Evolutionary conservation across 2,888 invertebrate species (phyloP).

Genomic region (Agrotis segetum): DNA sequence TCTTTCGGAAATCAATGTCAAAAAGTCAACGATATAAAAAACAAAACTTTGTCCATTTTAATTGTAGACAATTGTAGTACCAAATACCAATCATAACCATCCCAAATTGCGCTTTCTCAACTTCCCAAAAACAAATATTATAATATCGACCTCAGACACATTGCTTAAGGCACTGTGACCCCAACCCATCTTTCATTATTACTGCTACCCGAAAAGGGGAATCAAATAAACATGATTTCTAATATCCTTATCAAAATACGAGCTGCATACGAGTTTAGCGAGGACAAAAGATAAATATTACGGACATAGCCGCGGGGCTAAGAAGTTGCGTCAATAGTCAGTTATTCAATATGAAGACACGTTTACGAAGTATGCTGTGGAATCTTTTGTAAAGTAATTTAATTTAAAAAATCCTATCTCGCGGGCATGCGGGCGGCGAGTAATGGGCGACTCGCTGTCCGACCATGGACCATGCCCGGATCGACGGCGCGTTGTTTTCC

Average conservation of each 20-base stretch:
- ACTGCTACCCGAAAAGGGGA: constrained; percentile 15
- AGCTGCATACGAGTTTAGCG: constrained; percentile 47
- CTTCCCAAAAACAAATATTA: constrained; percentile 15
- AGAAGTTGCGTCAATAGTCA: constrained; percentile 64
- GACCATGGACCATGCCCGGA: too few relatives aligned
- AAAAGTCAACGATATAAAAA: too few relatives aligned
- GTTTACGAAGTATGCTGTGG: constrained; percentile 60
- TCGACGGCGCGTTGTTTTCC: too few relatives aligned
- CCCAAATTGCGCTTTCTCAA: background rate
- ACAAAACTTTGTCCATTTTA: too few relatives aligned
- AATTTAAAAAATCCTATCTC: too few relatives aligned
- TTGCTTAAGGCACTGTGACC: constrained; percentile 7
- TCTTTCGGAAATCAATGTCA: too few relatives aligned
- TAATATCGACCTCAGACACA: background rate
- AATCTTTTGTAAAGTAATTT: constrained; percentile 57
- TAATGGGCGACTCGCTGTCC: too few relatives aligned
- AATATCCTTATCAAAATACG: constrained; percentile 42
- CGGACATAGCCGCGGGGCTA: constrained; percentile 49
- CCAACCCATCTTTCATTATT: constrained; percentile 46
- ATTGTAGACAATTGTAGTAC: too few relatives aligned
- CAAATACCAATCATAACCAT: background rate
- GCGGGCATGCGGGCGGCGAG: too few relatives aligned
- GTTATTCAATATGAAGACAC: constrained; percentile 69
- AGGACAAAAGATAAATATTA: constrained; percentile 48
- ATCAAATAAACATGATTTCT: constrained; percentile 43